A percentile compares a stretch with the other conserved stretches of the same genome.
Evolutionary conservation across 2,113 vertebrate genomes (phyloP).

Genomic region (Apteryx mantelli): DNA sequence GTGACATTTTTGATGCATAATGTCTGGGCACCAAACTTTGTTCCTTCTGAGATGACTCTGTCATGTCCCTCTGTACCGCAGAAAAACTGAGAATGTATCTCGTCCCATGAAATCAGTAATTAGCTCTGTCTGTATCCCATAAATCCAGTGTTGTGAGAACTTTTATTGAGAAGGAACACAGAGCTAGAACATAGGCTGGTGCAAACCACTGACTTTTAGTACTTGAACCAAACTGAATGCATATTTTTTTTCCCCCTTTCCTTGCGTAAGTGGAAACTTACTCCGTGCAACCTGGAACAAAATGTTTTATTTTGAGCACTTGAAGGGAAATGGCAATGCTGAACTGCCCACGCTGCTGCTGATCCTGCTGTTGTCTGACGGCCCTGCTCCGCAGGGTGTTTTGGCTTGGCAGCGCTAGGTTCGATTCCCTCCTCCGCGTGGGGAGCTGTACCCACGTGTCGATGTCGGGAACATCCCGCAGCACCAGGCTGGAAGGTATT

Average conservation of each 20-base stretch:
- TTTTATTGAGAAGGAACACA: fast-evolving
- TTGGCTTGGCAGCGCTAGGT: fast-evolving
- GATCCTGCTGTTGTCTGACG: background rate
- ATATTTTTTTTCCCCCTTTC: fast-evolving
- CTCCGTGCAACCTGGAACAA: background rate
- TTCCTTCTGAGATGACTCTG: background rate
- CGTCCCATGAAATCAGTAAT: background rate
- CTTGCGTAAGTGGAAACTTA: background rate
- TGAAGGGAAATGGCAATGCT: background rate
- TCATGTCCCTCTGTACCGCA: background rate
- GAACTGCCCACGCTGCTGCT: background rate
- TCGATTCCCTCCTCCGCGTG: background rate
- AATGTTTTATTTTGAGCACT: background rate
- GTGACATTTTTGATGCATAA: background rate
- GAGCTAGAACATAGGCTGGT: background rate
- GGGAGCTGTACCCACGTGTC: too few relatives aligned
- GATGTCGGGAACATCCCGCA: too few relatives aligned
- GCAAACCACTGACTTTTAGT: background rate
- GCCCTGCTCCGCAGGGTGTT: background rate
- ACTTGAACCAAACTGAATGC: background rate
- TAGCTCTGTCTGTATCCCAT: background rate
- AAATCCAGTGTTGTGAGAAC: background rate
- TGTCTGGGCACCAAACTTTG: background rate
- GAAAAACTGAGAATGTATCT: background rate
- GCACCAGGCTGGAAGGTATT: too few relatives aligned